These are phyloP conservation scores for Phymanthus crucifer DNA, from an alignment of 92 coral and sea anemone genomes.

Conservation along the genomic window DNA sequence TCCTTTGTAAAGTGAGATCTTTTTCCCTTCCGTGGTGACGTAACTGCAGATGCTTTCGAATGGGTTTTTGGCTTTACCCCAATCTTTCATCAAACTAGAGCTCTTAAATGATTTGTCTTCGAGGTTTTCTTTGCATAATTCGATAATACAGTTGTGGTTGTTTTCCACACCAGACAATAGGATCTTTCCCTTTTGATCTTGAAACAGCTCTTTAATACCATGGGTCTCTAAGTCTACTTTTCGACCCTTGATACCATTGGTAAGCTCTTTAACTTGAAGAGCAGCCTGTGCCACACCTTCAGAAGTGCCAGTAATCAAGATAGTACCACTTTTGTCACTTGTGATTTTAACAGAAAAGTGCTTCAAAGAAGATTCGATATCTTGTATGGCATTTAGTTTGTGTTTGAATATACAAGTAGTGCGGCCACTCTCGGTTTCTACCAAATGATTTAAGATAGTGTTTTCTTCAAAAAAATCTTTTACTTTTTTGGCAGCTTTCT, in stretches of 20 bases:
- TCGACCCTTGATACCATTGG: constrained; percentile 15
- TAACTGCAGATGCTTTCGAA: background rate
- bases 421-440: constrained; percentile 44
- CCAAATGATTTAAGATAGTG: constrained; percentile 39
- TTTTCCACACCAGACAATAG: constrained; percentile 35
- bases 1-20: constrained; percentile 38
- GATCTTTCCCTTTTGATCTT: constrained; percentile 14
- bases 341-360: constrained; percentile 36
- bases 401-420: constrained; percentile 36
- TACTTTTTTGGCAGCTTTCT: constrained; percentile 8
- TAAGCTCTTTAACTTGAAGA: constrained; percentile 8
- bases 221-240: constrained; percentile 28
- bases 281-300: background rate
- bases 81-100: no score
- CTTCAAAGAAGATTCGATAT: constrained; percentile 30
- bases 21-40: background rate
- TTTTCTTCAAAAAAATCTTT: constrained; percentile 59
- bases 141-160: constrained; percentile 35
- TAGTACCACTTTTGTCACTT: background rate
- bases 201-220: constrained; percentile 34
- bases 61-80: background rate
- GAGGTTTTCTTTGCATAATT: background rate
- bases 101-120: no score
- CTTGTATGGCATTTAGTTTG: constrained; percentile 30
- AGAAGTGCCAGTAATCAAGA: constrained; percentile 12